These are phyloP conservation scores for Cartodere bifasciata DNA, from an alignment of 2,888 invertebrate genomes.

Conservation along the genomic window DNA sequence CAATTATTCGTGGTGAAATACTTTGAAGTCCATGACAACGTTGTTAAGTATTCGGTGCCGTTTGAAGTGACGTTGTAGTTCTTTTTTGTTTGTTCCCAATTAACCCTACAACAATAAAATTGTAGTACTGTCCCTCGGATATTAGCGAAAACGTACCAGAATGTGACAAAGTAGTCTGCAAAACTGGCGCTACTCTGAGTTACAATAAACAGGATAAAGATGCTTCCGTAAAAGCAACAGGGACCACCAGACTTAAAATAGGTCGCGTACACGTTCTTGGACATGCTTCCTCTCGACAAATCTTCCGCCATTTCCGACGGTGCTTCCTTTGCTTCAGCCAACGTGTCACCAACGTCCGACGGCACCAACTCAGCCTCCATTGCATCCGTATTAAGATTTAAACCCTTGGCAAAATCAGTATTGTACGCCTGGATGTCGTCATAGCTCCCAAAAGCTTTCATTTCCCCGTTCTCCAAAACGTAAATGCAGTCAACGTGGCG, in stretches of 20 bases:
- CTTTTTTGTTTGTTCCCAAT: conserved; percentile 15
- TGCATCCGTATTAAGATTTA: conserved; percentile 30
- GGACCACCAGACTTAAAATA: conserved; percentile 64
- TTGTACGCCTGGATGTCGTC: conserved; percentile 41
- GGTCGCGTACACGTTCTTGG: conserved; percentile 44
- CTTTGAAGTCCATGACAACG: no score
- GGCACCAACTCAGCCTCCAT: no score
- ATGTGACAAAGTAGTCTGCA: conserved; percentile 68
- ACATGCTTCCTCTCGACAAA: conserved; percentile 44
- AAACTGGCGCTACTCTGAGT: conserved; percentile 61
- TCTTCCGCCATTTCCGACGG: conserved; percentile 40
- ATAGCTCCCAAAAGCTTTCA: conserved; percentile 50
- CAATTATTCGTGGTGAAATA: background rate
- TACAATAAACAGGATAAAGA: conserved; percentile 49
- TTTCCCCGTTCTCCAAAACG: conserved; percentile 40
- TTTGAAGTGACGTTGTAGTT: no score
- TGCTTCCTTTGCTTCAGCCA: background rate
- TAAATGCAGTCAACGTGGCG: conserved; percentile 38
- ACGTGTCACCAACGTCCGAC: background rate
- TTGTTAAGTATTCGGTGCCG: no score
- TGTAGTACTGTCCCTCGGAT: conserved; percentile 2
- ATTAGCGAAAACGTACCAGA: conserved; percentile 57
- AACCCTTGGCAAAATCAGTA: conserved; percentile 39
- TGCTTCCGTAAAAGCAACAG: conserved; percentile 42
- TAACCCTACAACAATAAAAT: conserved; percentile 17